Conservation (phyloP, 2,797 vertebrate species). For the Sternarchorhynchus goeldii region DNA sequence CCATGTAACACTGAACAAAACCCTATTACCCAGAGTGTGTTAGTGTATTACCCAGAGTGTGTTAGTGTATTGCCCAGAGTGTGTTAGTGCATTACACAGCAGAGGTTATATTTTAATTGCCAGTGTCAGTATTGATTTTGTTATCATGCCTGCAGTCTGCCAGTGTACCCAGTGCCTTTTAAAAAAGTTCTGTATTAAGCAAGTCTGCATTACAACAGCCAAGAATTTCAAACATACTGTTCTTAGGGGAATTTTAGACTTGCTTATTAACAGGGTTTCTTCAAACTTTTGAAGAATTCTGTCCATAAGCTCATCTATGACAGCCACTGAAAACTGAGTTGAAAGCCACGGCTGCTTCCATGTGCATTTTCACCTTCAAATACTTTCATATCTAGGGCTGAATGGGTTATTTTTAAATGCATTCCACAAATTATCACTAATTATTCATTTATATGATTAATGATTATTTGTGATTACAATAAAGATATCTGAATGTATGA, state of each 20-base stretch:
- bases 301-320: not conserved
- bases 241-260: not conserved
- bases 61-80: too few relatives aligned
- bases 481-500: not conserved
- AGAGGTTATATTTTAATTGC: not conserved
- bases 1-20: slow-evolving; percentile 5
- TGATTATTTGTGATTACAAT: not conserved
- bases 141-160: not conserved
- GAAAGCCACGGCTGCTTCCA: not conserved
- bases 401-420: not conserved
- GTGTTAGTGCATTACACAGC: too few relatives aligned
- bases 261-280: not conserved
- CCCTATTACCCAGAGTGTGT: too few relatives aligned
- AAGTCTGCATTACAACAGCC: not conserved
- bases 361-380: not conserved
- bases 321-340: not conserved
- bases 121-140: not conserved
- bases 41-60: too few relatives aligned
- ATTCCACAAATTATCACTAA: not conserved
- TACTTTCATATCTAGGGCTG: not conserved
- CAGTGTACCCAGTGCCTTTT: not conserved
- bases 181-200: not conserved
- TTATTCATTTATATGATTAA: not conserved
- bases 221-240: not conserved
- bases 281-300: not conserved